Conservation (phyloP, 2,797 vertebrate species). For the Hemibagrus guttatus region DNA sequence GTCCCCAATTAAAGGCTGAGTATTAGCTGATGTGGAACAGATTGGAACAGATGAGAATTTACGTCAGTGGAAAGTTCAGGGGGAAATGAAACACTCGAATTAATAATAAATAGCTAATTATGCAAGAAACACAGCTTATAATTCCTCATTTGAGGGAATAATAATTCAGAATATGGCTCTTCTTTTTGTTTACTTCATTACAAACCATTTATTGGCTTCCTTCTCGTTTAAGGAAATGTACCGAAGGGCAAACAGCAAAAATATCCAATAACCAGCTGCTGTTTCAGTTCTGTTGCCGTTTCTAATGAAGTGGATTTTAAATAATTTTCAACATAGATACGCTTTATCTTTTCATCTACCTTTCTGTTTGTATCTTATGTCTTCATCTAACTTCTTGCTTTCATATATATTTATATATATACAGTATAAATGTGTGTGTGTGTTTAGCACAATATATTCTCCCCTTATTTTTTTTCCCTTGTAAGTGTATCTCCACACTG, state of each 20-base stretch:
- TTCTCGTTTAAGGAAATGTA: slow-evolving; percentile 12
- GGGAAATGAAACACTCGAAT: not conserved
- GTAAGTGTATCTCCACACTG: slow-evolving; percentile 44
- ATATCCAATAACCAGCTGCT: slow-evolving; percentile 18
- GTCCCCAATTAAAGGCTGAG: not conserved
- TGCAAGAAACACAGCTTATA: not conserved
- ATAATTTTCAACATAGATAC: slow-evolving; percentile 27
- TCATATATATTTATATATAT: not conserved
- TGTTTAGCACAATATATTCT: not conserved
- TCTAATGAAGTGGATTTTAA: slow-evolving; percentile 15
- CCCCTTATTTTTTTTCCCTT: slow-evolving; percentile 18
- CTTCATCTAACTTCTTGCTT: no score
- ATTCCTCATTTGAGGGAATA: not conserved
- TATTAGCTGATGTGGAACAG: not conserved
- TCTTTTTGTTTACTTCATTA: slow-evolving; percentile 32
- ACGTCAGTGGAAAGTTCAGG: not conserved
- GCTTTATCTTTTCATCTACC: slow-evolving; percentile 20
- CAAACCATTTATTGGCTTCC: slow-evolving; percentile 32
- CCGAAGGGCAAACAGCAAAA: slow-evolving; percentile 31
- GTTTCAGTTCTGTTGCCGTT: not conserved
- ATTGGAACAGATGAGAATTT: not conserved
- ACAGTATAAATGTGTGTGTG: slow-evolving; percentile 24
- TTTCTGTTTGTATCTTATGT: not conserved
- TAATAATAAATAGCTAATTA: not conserved
- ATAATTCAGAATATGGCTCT: not conserved